Evolutionary conservation across 1,140 invertebrate species (phyloP).

Genomic region (Aphelenchoides avenae): DNA sequence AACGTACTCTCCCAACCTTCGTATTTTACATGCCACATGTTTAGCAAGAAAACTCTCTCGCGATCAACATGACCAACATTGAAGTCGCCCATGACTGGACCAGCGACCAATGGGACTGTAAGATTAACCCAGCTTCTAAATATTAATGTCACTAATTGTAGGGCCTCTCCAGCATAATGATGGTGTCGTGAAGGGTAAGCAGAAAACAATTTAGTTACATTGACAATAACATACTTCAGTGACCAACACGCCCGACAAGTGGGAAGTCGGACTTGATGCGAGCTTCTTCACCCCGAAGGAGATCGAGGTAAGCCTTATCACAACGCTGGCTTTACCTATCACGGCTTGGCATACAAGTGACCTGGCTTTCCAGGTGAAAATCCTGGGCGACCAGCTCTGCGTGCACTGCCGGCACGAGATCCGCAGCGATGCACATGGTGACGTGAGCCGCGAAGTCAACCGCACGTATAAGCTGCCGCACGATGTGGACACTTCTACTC

Average conservation of each 20-base stretch:
- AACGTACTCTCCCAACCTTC: too few species aligned
- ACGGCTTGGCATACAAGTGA: background rate
- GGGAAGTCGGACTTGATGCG: slow-evolving; percentile 51
- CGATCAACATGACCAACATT: too few species aligned
- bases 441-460: slow-evolving; percentile 39
- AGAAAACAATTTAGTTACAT: background rate
- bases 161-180: slow-evolving; percentile 48
- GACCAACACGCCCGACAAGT: slow-evolving; percentile 49
- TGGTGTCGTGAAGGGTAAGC: slow-evolving; percentile 37
- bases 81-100: too few species aligned
- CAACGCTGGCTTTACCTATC: background rate
- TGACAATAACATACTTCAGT: slow-evolving; percentile 12
- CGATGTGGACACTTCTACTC: slow-evolving; percentile 44
- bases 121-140: too few species aligned
- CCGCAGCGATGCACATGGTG: slow-evolving; percentile 46
- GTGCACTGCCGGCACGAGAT: slow-evolving; percentile 55
- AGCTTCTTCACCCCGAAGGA: slow-evolving; percentile 54
- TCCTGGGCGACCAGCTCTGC: slow-evolving; percentile 43
- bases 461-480: slow-evolving; percentile 29
- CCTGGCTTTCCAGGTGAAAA: slow-evolving; percentile 38
- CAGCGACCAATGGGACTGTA: too few species aligned
- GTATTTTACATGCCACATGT: too few species aligned
- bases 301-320: slow-evolving; percentile 38
- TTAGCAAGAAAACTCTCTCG: too few species aligned
- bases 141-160: too few species aligned